Percentiles rank a stretch among this genome's conserved stretches.
Conservation (phyloP, 2,888 invertebrate species). For the Cantharis rustica region DNA sequence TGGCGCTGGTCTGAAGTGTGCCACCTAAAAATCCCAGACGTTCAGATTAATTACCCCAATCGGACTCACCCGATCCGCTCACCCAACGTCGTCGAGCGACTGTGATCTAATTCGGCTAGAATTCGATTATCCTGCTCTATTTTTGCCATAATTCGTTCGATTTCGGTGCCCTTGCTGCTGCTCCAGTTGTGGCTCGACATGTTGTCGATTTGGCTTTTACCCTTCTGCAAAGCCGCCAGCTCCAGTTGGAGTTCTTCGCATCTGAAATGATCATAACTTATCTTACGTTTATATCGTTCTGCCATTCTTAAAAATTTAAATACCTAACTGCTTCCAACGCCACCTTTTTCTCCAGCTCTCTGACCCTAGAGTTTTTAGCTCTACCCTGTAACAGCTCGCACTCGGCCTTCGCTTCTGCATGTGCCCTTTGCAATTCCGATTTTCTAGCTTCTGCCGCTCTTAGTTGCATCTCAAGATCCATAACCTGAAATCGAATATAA, state of each 20-base stretch:
- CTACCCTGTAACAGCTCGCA: conserved; percentile 64
- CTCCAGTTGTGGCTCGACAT: conserved; percentile 50
- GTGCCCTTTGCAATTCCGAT: conserved; percentile 77
- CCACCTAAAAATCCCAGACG: conserved; percentile 38
- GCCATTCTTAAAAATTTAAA: conserved; percentile 6
- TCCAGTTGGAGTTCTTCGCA: conserved; percentile 92
- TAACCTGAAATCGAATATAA: conserved; percentile 42
- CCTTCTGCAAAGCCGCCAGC: conserved; percentile 64
- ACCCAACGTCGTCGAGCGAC: conserved; percentile 73
- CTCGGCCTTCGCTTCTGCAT: conserved; percentile 74
- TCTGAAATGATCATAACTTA: conserved; percentile 36
- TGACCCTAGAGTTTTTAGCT: conserved; percentile 79
- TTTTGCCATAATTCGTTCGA: conserved; percentile 93
- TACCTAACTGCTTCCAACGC: conserved; percentile 56
- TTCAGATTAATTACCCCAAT: neutral
- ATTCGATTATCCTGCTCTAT: conserved; percentile 90
- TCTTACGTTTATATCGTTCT: neutral
- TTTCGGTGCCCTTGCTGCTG: conserved; percentile 66
- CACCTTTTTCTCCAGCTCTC: conserved; percentile 92
- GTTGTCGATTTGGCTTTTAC: conserved; percentile 51
- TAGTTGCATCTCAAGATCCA: conserved; percentile 73
- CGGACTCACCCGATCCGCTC: conserved; percentile 40
- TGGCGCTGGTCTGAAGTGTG: conserved; percentile 70
- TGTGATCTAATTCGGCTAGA: conserved; percentile 87
- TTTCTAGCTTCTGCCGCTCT: conserved; percentile 79